Conservation (phyloP, 2,797 vertebrate genomes). For the Sebastes vulpes region DNA sequence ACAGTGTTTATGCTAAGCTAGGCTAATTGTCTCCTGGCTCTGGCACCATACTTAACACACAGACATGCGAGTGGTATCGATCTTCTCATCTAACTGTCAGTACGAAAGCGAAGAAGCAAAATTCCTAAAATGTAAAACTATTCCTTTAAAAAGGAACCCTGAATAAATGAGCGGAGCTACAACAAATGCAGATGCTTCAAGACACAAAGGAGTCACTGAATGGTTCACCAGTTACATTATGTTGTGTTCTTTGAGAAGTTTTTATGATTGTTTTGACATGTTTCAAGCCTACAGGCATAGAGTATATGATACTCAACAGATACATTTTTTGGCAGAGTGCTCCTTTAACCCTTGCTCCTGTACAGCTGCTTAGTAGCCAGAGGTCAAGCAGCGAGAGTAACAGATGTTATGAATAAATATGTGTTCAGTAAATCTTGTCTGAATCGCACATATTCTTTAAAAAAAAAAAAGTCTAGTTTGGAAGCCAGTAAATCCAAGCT, state of each 20-base stretch:
- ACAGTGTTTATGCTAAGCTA: neutral
- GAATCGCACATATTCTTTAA: neutral
- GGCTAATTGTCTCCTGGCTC: neutral
- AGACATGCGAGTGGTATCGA: neutral
- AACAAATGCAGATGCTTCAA: neutral
- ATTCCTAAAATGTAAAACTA: neutral
- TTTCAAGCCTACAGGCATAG: neutral
- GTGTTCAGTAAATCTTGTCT: neutral
- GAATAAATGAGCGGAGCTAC: neutral
- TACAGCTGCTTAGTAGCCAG: neutral
- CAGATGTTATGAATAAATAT: constrained; percentile 28
- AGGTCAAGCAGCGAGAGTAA: neutral
- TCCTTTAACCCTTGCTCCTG: neutral
- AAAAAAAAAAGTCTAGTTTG: neutral
- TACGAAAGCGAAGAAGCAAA: neutral
- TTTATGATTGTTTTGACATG: neutral
- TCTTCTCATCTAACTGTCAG: neutral
- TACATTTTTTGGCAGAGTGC: neutral
- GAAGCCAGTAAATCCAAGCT: neutral
- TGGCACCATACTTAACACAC: neutral
- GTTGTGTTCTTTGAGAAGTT: neutral
- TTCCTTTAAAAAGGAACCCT: neutral
- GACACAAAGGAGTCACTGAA: neutral
- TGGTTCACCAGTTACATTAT: neutral
- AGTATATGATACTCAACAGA: neutral